Conservation (phyloP, 2,113 vertebrate species). For the Eidolon helvum region DNA sequence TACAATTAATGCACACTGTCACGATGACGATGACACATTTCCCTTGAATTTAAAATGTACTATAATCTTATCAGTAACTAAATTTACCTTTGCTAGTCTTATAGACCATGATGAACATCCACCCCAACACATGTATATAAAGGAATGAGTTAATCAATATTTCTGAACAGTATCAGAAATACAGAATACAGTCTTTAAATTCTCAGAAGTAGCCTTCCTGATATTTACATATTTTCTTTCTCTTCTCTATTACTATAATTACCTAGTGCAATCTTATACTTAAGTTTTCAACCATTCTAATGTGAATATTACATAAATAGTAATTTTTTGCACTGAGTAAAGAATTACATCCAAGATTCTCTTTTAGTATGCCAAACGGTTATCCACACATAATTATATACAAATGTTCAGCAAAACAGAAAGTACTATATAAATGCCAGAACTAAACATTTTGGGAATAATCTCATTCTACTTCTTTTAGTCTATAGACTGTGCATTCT, state of each 20-base stretch:
- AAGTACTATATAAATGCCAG: not conserved
- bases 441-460: not conserved
- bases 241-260: constrained; percentile 11
- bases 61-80: not conserved
- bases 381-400: not conserved
- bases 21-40: not conserved
- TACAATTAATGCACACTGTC: not conserved
- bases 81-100: not conserved
- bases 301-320: not conserved
- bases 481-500: not conserved
- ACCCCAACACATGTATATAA: not conserved
- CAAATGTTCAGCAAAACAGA: constrained; percentile 25
- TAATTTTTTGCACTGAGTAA: not conserved
- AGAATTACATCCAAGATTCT: not conserved
- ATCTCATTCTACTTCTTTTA: not conserved
- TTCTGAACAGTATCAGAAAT: not conserved
- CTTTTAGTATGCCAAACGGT: not conserved
- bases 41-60: constrained; percentile 7
- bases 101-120: not conserved
- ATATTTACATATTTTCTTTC: constrained; percentile 7
- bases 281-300: constrained; percentile 12
- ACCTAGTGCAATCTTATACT: not conserved
- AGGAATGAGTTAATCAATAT: not conserved
- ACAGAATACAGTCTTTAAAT: constrained; percentile 34
- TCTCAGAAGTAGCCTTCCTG: not conserved